Conservation (phyloP, 2,888 invertebrate species). For the Conchocele bisecta region DNA sequence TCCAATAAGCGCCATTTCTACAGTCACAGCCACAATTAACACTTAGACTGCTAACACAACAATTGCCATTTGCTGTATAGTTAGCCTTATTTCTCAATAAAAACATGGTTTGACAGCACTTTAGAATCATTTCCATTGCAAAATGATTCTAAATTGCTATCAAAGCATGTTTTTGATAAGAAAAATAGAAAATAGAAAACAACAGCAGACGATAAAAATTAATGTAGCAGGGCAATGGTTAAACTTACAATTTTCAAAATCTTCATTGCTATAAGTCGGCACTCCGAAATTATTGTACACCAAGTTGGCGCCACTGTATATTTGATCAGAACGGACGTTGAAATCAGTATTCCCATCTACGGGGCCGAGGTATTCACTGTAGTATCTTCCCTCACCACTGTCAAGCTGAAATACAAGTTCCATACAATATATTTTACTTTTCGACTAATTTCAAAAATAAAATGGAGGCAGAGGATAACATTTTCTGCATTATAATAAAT, state of each 20-base stretch:
- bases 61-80: background rate
- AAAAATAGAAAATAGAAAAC: background rate
- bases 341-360: constrained; percentile 43
- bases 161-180: background rate
- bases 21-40: no score
- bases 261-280: constrained; percentile 5
- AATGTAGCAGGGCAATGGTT: no score
- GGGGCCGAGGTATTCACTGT: constrained; percentile 83
- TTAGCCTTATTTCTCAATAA: no score
- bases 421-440: no score
- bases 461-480: no score
- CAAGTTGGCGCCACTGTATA: constrained; percentile 58
- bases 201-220: background rate
- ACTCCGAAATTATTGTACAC: constrained; percentile 21
- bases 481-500: no score
- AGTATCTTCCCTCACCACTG: constrained; percentile 91
- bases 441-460: no score
- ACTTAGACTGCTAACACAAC: background rate
- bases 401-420: no score
- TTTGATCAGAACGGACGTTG: constrained; percentile 35
- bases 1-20: no score
- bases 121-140: no score
- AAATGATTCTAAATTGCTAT: no score
- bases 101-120: no score
- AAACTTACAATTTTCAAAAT: constrained; percentile 31